Percentiles rank a stretch among this genome's conserved stretches.
These are phyloP conservation scores for Standfussiana lucernea DNA, from an alignment of 2,888 invertebrate genomes.

Conservation along the genomic window DNA sequence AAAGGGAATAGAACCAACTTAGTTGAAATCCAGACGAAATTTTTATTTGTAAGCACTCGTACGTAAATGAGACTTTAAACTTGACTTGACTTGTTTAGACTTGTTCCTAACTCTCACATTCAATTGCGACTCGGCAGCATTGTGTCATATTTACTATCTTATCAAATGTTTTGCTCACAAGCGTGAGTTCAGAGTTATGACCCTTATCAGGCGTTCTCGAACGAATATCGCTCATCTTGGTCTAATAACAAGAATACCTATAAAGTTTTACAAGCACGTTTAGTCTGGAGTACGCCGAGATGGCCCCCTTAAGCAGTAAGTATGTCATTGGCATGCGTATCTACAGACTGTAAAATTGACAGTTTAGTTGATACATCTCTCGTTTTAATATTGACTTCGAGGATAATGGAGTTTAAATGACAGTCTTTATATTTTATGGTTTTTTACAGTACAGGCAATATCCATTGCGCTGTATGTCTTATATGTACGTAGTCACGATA, in stretches of 20 bases:
- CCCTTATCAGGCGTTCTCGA: slow-evolving; percentile 58
- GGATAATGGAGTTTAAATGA: slow-evolving; percentile 32
- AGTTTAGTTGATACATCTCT: slow-evolving; percentile 33
- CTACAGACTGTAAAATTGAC: slow-evolving; percentile 37
- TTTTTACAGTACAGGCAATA: not conserved
- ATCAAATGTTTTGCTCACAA: slow-evolving; percentile 55
- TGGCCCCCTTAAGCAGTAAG: slow-evolving; percentile 29
- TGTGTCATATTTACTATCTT: slow-evolving; percentile 55
- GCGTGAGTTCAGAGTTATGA: slow-evolving; percentile 47
- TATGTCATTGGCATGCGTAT: slow-evolving; percentile 30
- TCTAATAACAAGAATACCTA: slow-evolving; percentile 23
- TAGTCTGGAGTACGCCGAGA: slow-evolving; percentile 11
- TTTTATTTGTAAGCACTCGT: slow-evolving; percentile 14
- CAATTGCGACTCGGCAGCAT: slow-evolving; percentile 51
- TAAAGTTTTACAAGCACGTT: slow-evolving; percentile 46
- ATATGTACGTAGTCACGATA: not conserved
- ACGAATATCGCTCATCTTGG: slow-evolving; percentile 38
- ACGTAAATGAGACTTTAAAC: slow-evolving; percentile 42
- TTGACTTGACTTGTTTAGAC: slow-evolving; percentile 30
- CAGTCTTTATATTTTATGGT: slow-evolving; percentile 40
- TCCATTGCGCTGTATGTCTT: not conserved
- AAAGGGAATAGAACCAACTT: not conserved
- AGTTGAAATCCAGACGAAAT: not conserved
- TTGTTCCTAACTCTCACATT: slow-evolving; percentile 47
- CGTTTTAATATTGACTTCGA: slow-evolving; percentile 18